These are phyloP conservation scores for Gulo gulo DNA, from an alignment of 2,113 vertebrate genomes.

Conservation along the genomic window DNA sequence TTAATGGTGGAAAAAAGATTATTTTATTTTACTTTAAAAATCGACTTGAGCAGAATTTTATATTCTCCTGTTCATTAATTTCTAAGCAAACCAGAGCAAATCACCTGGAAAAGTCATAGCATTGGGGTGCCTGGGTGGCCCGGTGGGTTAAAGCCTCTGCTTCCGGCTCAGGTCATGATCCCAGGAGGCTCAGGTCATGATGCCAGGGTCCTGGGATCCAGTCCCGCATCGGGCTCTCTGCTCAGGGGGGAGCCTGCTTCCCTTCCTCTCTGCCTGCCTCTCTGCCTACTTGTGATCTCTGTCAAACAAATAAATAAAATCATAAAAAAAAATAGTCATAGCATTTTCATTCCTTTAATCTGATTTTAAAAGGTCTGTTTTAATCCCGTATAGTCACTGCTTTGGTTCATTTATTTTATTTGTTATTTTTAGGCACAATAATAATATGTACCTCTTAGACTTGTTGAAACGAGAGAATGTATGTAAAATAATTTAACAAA, in stretches of 20 bases:
- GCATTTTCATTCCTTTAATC: not conserved
- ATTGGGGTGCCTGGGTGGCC: too few species aligned
- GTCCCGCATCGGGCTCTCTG: too few species aligned
- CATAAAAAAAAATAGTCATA: not conserved
- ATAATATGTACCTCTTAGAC: not conserved
- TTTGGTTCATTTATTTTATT: not conserved
- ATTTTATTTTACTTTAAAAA: not conserved
- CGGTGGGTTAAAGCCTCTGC: too few species aligned
- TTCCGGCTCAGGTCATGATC: too few species aligned
- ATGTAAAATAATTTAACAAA: not conserved
- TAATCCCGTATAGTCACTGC: not conserved
- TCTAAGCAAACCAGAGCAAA: not conserved
- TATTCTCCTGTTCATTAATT: conserved; percentile 19
- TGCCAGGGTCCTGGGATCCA: too few species aligned
- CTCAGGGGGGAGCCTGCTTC: too few species aligned
- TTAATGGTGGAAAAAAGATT: not conserved
- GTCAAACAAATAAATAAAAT: too few species aligned
- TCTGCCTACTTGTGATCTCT: too few species aligned
- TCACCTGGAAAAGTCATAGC: not conserved
- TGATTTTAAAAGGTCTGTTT: not conserved
- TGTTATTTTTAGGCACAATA: not conserved
- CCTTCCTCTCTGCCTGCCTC: too few species aligned
- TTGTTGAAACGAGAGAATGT: not conserved
- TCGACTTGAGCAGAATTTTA: not conserved
- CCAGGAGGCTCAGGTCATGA: too few species aligned